These are phyloP conservation scores for Cliona cf. orientalis DNA, from an alignment of 37 sponge, comb jelly and placozoan species.

Conservation along the genomic window DNA sequence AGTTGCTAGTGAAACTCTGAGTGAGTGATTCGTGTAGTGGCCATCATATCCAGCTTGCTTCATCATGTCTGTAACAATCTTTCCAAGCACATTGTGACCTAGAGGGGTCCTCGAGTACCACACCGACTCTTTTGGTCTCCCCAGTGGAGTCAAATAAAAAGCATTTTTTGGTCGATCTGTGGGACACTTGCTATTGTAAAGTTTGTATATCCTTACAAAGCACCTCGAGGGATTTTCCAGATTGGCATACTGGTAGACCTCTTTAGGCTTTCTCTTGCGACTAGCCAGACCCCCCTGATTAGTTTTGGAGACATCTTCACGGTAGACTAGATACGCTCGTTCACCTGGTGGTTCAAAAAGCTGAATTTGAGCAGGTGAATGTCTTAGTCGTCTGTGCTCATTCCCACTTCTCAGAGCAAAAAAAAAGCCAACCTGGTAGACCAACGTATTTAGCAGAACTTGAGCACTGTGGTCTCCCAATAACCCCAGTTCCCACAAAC, in stretches of 20 bases:
- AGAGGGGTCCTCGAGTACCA: conserved; percentile 31
- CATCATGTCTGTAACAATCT: conserved; percentile 10
- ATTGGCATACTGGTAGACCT: conserved; percentile 18
- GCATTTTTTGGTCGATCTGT: too few relatives aligned
- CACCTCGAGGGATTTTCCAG: too few relatives aligned
- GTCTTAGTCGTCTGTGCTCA: conserved; percentile 33
- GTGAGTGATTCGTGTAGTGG: conserved; percentile 42
- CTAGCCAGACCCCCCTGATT: conserved; percentile 23
- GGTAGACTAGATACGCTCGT: conserved; percentile 10
- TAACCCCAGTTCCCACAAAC: too few relatives aligned
- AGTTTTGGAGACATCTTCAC: conserved; percentile 25
- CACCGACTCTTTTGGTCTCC: conserved; percentile 24
- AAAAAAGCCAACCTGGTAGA: conserved; percentile 16
- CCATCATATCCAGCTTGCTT: conserved; percentile 29
- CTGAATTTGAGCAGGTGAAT: conserved; percentile 12
- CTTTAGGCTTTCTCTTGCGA: conserved; percentile 13
- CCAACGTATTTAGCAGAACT: conserved; percentile 23
- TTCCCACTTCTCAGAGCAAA: conserved; percentile 44
- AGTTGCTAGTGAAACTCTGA: conserved; percentile 37
- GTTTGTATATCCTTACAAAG: neutral
- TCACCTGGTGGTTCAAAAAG: conserved; percentile 20
- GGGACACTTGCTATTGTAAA: neutral
- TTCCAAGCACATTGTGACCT: conserved; percentile 29
- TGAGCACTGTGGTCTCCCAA: neutral
- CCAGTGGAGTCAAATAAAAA: conserved; percentile 31